Evolutionary conservation across 2,797 vertebrate genomes (phyloP), one percentile per base, ranked within the genome.

Genomic region (Lacerta viridis): DNA sequence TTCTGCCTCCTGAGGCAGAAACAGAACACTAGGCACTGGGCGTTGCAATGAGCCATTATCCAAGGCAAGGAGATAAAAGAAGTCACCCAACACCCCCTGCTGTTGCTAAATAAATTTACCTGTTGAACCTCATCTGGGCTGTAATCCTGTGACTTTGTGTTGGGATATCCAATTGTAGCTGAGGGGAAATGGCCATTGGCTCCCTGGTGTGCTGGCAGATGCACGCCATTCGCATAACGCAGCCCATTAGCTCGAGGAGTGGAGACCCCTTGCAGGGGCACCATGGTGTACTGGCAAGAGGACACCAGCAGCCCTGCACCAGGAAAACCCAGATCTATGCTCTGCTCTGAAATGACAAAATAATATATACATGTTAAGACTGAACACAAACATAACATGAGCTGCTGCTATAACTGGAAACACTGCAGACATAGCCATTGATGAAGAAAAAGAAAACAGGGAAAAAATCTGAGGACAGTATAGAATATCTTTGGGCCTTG

Each of bases 231-330:
- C 72, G 89, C 17, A 1, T 97, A 97, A 90, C 97, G 97, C 90
- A 97, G 97, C 18, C 98, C 97, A 0, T 83, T 97, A 93, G 93
- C 92, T 85, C 89, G 96, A 87, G 95, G 93, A 92, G 98, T 95
- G 2, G 98, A 96, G 68, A 98, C 95, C 36, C 98, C 98, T 92
- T 98, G 97, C 82, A 99, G 96, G 0, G 98, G 98, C 43, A 99
- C 99, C 99, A 99, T 98, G 66, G 99, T 99, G 95, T 99, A 99
- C 91, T 99, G 99, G 95, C 99, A 99, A 9, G 99, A 98, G 0
- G 98, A 97, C 17, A 98, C 94, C 0, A 98, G 97, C 43, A 98
- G 87, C 3, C 97, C 96, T 78, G 98, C 96, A 77, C 97, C 95
- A 2, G 98, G 98, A 89, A 99, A 99, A 84, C 97, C 98, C 97